These are phyloP conservation scores for Festucalex cinctus DNA, from an alignment of 2,113 vertebrate genomes.

Conservation along the genomic window DNA sequence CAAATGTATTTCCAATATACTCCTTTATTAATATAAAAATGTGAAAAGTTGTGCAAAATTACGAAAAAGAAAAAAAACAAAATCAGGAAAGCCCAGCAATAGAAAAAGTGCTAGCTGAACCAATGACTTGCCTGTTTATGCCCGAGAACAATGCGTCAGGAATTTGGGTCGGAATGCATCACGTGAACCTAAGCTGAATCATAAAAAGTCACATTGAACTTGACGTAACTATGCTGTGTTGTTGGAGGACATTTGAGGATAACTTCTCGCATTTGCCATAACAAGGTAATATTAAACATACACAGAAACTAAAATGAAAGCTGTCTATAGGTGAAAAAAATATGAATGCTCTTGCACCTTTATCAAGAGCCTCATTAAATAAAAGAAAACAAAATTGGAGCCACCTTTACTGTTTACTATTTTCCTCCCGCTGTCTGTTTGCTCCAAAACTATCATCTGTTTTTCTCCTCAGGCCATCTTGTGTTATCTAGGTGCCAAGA, in stretches of 20 bases:
- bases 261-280: too few relatives aligned
- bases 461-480: too few relatives aligned
- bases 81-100: neutral
- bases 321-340: too few relatives aligned
- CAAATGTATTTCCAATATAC: neutral
- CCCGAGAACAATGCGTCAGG: neutral
- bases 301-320: too few relatives aligned
- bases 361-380: too few relatives aligned
- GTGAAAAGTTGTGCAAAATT: neutral
- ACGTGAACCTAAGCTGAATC: slow-evolving; percentile 1
- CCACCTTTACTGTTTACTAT: too few relatives aligned
- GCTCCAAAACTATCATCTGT: too few relatives aligned
- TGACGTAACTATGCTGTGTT: neutral
- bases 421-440: too few relatives aligned
- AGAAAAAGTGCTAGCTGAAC: neutral
- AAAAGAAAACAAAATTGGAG: too few relatives aligned
- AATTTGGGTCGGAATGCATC: slow-evolving; percentile 6
- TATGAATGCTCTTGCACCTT: too few relatives aligned
- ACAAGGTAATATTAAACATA: too few relatives aligned
- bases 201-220: neutral
- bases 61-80: neutral
- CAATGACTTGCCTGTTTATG: neutral
- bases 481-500: neutral
- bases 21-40: neutral
- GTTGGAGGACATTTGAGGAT: neutral